These are phyloP conservation scores for Euphydryas editha DNA, from an alignment of 2,888 invertebrate species.

Conservation along the genomic window DNA sequence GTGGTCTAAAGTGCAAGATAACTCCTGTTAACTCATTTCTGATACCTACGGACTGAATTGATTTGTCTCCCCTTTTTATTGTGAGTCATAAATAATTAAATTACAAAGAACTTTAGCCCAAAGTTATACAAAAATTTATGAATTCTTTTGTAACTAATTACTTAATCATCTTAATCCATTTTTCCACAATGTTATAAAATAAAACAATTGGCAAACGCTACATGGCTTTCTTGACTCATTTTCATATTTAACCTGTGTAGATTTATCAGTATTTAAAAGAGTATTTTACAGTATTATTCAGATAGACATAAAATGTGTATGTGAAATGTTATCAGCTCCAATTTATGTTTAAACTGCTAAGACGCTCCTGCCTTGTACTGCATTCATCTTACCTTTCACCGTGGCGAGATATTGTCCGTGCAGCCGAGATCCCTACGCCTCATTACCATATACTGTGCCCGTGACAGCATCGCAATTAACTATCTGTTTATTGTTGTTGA, in stretches of 20 bases:
- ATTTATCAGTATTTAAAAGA: too few relatives aligned
- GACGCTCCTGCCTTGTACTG: constrained; percentile 50
- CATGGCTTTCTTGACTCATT: too few relatives aligned
- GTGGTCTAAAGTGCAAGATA: constrained; percentile 48
- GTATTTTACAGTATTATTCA: too few relatives aligned
- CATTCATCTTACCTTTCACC: constrained; percentile 77
- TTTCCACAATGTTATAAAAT: too few relatives aligned
- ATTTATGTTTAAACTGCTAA: constrained; percentile 5
- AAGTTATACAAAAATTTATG: too few relatives aligned
- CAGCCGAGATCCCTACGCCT: constrained; percentile 79
- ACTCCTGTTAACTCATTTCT: neutral
- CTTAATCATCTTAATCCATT: too few relatives aligned
- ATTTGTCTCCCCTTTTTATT: too few relatives aligned
- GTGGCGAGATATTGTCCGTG: constrained; percentile 81
- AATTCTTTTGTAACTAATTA: too few relatives aligned
- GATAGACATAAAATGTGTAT: neutral
- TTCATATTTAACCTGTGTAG: too few relatives aligned
- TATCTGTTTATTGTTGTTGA: constrained; percentile 83
- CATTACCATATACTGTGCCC: constrained; percentile 83
- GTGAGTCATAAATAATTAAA: too few relatives aligned
- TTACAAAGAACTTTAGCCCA: too few relatives aligned
- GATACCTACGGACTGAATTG: neutral
- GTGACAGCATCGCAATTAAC: constrained; percentile 83
- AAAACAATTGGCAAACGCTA: too few relatives aligned
- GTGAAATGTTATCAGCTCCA: neutral